Percentiles rank a stretch among this genome's conserved stretches.
phyloP scores from a whole-genome alignment of 1,140 invertebrate species.

The Aphis gossypii region DNA sequence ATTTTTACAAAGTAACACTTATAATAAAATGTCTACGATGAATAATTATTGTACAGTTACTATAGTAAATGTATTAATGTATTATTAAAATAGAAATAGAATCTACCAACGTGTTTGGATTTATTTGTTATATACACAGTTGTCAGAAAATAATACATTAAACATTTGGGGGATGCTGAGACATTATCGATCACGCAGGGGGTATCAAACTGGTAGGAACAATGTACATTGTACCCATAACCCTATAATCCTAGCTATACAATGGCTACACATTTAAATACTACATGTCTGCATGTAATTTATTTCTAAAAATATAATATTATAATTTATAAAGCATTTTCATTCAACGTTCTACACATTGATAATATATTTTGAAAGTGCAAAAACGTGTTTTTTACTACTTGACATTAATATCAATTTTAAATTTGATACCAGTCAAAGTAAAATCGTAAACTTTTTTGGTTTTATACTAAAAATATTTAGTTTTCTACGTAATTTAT shows the following conservation, averaged over 20 bases:
- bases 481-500: neutral
- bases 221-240: neutral
- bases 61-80: neutral
- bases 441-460: neutral
- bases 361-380: neutral
- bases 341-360: neutral
- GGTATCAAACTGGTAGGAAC: constrained; percentile 15
- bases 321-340: neutral
- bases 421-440: neutral
- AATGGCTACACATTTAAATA: neutral
- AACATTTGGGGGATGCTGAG: constrained; percentile 41
- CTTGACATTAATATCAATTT: neutral
- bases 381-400: neutral
- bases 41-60: neutral
- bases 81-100: constrained; percentile 9
- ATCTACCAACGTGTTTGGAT: neutral
- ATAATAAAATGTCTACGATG: neutral
- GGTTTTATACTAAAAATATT: neutral
- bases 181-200: constrained; percentile 36
- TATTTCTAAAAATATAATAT: neutral
- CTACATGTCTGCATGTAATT: neutral
- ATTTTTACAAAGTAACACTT: neutral
- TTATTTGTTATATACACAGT: constrained; percentile 30
- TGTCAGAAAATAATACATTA: constrained; percentile 4
- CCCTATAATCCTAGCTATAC: neutral